Evolutionary conservation across 2,888 invertebrate species (phyloP).

Genomic region (Troides aeacus): DNA sequence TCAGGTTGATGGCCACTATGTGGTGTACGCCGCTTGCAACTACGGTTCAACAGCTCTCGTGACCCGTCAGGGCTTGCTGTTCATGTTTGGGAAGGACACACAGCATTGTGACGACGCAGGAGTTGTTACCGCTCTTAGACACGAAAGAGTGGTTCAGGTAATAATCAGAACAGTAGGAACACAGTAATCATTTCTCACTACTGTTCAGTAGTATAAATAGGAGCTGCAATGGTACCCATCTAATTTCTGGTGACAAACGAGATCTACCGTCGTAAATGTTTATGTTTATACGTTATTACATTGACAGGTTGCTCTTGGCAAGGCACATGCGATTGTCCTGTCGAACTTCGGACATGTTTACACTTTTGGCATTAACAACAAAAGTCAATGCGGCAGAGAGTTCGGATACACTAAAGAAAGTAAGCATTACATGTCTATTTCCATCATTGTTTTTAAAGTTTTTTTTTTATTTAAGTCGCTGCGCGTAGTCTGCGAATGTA

Average conservation of each 20-base stretch:
- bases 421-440: slow-evolving; percentile 43
- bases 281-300: background rate
- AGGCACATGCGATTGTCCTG: slow-evolving; percentile 96
- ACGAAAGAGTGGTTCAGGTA: slow-evolving; percentile 84
- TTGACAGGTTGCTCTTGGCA: slow-evolving; percentile 90
- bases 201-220: too few species aligned
- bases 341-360: slow-evolving; percentile 94
- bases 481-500: too few species aligned
- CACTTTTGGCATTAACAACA: slow-evolving; percentile 98
- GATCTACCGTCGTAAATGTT: too few species aligned
- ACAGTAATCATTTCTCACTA: too few species aligned
- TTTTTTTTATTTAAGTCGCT: too few species aligned
- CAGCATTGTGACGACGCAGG: slow-evolving; percentile 89
- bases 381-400: slow-evolving; percentile 97
- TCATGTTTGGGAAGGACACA: slow-evolving; percentile 97
- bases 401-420: slow-evolving; percentile 83
- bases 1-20: slow-evolving; percentile 86
- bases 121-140: slow-evolving; percentile 86
- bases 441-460: too few species aligned
- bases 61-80: slow-evolving; percentile 92
- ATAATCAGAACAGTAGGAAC: background rate
- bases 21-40: slow-evolving; percentile 93
- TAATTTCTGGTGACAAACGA: too few species aligned
- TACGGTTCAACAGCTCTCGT: slow-evolving; percentile 96
- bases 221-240: too few species aligned